Evolutionary conservation across 2,888 invertebrate genomes (phyloP).

Genomic region (Cerastoderma edule): DNA sequence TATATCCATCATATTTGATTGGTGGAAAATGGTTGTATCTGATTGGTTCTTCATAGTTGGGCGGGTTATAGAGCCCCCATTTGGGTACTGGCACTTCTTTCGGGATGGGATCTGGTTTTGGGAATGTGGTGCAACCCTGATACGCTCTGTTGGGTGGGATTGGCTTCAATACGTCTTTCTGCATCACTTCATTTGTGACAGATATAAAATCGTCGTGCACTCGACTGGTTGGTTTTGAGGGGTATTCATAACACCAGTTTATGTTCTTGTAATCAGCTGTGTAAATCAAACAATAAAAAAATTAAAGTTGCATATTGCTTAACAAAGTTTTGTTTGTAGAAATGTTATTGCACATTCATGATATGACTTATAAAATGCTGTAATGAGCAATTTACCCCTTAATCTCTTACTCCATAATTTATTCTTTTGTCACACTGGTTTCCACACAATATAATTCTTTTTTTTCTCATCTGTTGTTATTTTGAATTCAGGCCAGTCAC

Average conservation of each 20-base stretch:
- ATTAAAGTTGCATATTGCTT: not conserved
- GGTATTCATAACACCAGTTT: conserved; percentile 78
- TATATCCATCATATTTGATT: conserved; percentile 85
- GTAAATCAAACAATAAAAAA: conserved; percentile 34
- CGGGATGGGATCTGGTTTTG: conserved; percentile 73
- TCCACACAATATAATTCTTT: too few relatives aligned
- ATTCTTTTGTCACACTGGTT: too few relatives aligned
- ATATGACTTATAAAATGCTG: too few relatives aligned
- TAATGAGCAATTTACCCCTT: too few relatives aligned
- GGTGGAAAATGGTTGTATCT: conserved; percentile 79
- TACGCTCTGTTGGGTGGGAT: conserved; percentile 77
- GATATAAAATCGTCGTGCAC: conserved; percentile 74
- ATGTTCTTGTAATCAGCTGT: conserved; percentile 79
- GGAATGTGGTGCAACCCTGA: conserved; percentile 67
- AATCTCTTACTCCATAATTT: too few relatives aligned
- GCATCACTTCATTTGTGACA: conserved; percentile 76
- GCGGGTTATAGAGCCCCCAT: conserved; percentile 82
- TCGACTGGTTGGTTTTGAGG: conserved; percentile 78
- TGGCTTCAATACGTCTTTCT: conserved; percentile 73
- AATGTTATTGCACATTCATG: too few relatives aligned
- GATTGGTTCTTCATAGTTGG: conserved; percentile 78
- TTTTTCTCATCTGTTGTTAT: too few relatives aligned
- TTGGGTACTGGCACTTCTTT: conserved; percentile 79
- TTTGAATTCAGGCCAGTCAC: too few relatives aligned
- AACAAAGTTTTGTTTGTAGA: not conserved